Evolutionary conservation across 2,888 invertebrate species (phyloP).

Genomic region (Gnatocerus cornutus): DNA sequence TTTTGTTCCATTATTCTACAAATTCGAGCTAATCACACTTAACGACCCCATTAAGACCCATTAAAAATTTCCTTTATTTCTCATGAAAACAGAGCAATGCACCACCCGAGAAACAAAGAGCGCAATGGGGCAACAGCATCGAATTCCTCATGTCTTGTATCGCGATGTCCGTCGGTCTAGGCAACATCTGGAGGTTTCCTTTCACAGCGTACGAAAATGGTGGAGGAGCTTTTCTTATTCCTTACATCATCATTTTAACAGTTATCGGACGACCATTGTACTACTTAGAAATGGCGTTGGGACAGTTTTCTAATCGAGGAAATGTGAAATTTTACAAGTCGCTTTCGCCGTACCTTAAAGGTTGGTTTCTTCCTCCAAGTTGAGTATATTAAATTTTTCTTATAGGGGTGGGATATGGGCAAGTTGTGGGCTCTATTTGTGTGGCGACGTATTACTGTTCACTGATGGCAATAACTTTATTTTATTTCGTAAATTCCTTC

Average conservation of each 20-base stretch:
- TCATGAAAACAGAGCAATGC: not conserved
- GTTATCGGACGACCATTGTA: conserved; percentile 86
- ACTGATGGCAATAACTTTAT: conserved; percentile 82
- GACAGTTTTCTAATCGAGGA: conserved; percentile 88
- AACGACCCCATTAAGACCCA: not conserved
- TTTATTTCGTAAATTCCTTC: conserved; percentile 83
- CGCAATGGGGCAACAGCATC: conserved; percentile 76
- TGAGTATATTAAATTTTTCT: not conserved
- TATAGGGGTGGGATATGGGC: conserved; percentile 80
- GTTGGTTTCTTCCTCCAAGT: conserved; percentile 68
- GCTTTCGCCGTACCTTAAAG: conserved; percentile 84
- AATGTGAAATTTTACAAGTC: conserved; percentile 82
- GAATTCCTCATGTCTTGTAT: conserved; percentile 81
- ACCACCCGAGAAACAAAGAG: conserved; percentile 56
- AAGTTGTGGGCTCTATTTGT: conserved; percentile 76
- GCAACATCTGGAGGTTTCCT: conserved; percentile 82
- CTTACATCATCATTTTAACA: conserved; percentile 78
- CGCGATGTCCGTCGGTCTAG: conserved; percentile 79
- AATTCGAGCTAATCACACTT: too few species aligned
- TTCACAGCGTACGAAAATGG: conserved; percentile 80
- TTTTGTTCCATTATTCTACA: too few species aligned
- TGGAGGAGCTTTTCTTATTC: conserved; percentile 80
- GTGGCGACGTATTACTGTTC: conserved; percentile 86
- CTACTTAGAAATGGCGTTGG: conserved; percentile 87
- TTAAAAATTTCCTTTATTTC: not conserved